Conservation (phyloP, 2,797 vertebrate species). For the Ptychadena robeensis region DNA sequence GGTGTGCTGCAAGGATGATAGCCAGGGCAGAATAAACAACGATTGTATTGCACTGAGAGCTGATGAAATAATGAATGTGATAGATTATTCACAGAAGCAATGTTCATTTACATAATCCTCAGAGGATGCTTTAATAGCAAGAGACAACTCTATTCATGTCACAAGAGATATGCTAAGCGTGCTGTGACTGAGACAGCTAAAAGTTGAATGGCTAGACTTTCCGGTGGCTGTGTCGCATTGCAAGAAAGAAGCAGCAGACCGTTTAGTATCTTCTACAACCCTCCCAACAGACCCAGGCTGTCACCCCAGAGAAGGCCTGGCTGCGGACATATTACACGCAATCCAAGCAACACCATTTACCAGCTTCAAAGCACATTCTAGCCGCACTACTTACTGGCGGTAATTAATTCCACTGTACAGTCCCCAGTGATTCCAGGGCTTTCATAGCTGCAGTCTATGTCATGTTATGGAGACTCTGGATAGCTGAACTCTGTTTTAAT, state of each 20-base stretch:
- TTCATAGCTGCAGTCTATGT: too few species aligned
- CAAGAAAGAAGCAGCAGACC: not conserved
- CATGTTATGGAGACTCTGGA: too few species aligned
- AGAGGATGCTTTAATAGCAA: slow-evolving; percentile 40
- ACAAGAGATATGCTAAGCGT: slow-evolving; percentile 32
- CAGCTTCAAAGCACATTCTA: not conserved
- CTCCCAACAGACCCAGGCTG: not conserved
- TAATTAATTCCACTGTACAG: too few species aligned
- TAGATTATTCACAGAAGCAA: slow-evolving; percentile 36
- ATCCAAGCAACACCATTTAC: not conserved
- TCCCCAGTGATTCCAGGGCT: too few species aligned
- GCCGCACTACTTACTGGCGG: too few species aligned
- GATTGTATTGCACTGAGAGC: slow-evolving; percentile 6
- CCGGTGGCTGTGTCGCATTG: not conserved
- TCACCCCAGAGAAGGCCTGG: not conserved
- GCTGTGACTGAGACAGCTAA: not conserved
- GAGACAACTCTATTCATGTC: slow-evolving; percentile 39
- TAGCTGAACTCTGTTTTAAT: too few species aligned
- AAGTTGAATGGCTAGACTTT: slow-evolving; percentile 11
- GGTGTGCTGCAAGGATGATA: not conserved
- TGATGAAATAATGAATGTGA: slow-evolving; percentile 17
- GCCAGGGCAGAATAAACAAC: slow-evolving; percentile 15
- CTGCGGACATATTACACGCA: not conserved
- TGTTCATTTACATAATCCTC: slow-evolving; percentile 53
- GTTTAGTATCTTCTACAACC: not conserved